phyloP scores from a whole-genome alignment of 1,140 invertebrate species.

The Heterodera carotae region DNA sequence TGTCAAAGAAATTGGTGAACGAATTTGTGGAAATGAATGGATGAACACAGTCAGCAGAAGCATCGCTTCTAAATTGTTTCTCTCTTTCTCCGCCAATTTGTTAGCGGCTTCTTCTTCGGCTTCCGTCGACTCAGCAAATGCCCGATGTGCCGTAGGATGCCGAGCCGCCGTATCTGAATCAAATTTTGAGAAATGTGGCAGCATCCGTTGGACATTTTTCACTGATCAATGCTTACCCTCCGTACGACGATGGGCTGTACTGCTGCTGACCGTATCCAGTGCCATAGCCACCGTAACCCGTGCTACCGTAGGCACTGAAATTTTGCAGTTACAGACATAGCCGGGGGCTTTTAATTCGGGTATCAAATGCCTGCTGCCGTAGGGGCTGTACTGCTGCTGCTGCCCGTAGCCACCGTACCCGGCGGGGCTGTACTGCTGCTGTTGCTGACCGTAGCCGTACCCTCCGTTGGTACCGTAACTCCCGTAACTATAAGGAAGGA shows the following conservation, averaged over 20 bases:
- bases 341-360: not conserved
- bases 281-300: conserved; percentile 6
- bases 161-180: not conserved
- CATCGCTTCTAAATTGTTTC: too few relatives aligned
- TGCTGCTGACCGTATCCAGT: not conserved
- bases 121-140: conserved; percentile 13
- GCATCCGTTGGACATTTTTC: not conserved
- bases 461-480: too few relatives aligned
- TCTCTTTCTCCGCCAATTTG: not conserved
- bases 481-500: too few relatives aligned
- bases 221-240: not conserved
- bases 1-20: too few relatives aligned
- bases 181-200: not conserved
- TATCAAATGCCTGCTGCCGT: conserved; percentile 3
- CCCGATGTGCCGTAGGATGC: not conserved
- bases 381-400: conserved; percentile 4
- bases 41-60: too few relatives aligned
- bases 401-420: not conserved
- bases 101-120: too few relatives aligned
- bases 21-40: too few relatives aligned
- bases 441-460: not conserved
- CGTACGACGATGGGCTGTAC: conserved; percentile 4
- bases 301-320: not conserved
- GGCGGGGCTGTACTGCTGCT: conserved; percentile 5
- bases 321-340: not conserved